Conservation (phyloP, 1,140 invertebrate species). For the Melipona quadrifasciata region DNA sequence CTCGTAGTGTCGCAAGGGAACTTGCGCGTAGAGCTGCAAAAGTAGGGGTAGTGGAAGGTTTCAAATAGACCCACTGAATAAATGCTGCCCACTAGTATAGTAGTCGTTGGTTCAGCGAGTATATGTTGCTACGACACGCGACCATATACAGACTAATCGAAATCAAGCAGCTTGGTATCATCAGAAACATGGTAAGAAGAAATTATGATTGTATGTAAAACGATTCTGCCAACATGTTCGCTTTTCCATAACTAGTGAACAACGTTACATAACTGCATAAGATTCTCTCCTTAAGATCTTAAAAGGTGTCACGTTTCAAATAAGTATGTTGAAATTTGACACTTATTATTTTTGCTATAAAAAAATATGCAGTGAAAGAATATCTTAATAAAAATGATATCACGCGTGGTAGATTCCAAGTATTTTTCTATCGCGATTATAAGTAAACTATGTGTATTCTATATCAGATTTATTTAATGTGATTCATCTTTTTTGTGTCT, state of each 20-base stretch:
- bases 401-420: not conserved
- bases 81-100: not conserved
- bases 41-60: conserved; percentile 21
- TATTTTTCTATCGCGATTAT: not conserved
- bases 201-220: not conserved
- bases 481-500: not conserved
- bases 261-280: not conserved
- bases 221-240: no score
- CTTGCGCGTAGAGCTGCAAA: conserved; percentile 23
- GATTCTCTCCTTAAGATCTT: not conserved
- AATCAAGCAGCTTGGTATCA: no score
- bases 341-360: not conserved
- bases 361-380: not conserved
- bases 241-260: no score
- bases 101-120: not conserved
- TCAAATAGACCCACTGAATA: conserved; percentile 20
- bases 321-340: not conserved
- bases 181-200: conserved; percentile 26
- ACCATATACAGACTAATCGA: not conserved
- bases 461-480: not conserved
- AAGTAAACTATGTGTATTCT: no score
- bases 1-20: not conserved
- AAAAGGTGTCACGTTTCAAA: not conserved
- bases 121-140: not conserved
- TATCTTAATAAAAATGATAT: not conserved